These are phyloP conservation scores for Deroptyus accipitrinus DNA, from an alignment of 2,113 vertebrate genomes.

Conservation along the genomic window DNA sequence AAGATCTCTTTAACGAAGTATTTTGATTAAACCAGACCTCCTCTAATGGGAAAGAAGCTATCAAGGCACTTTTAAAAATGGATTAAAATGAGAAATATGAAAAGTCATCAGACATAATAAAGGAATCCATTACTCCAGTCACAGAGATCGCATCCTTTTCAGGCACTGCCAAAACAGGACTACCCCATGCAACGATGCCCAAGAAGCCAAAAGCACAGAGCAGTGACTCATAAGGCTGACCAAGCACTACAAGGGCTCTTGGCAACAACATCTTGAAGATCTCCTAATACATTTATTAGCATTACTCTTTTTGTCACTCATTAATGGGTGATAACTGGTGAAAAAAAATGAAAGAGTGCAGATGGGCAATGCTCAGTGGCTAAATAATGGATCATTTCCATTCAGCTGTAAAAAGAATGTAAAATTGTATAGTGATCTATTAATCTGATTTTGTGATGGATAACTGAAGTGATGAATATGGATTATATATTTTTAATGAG, in stretches of 20 bases:
- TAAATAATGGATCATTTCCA: constrained; percentile 52
- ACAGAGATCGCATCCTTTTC: background rate
- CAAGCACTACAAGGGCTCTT: background rate
- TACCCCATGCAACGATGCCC: background rate
- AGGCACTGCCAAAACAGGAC: background rate
- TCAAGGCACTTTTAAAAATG: background rate
- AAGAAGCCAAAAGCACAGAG: background rate
- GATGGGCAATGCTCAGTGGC: background rate
- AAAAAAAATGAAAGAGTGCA: background rate
- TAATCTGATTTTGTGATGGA: constrained; percentile 51
- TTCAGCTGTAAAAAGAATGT: constrained; percentile 53
- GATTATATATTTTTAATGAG: constrained; percentile 57
- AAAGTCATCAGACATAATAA: constrained; percentile 5
- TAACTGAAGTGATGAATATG: constrained; percentile 49
- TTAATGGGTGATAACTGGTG: background rate
- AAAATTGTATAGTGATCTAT: constrained; percentile 46
- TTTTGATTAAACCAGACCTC: background rate
- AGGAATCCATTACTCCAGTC: background rate
- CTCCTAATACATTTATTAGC: background rate
- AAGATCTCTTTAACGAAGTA: background rate
- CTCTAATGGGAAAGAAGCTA: background rate
- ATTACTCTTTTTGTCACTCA: background rate
- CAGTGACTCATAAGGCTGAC: background rate
- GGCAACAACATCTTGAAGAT: background rate
- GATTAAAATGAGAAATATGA: background rate